phyloP scores from a whole-genome alignment of 2,888 invertebrate species.

The Hartigia nigra region DNA sequence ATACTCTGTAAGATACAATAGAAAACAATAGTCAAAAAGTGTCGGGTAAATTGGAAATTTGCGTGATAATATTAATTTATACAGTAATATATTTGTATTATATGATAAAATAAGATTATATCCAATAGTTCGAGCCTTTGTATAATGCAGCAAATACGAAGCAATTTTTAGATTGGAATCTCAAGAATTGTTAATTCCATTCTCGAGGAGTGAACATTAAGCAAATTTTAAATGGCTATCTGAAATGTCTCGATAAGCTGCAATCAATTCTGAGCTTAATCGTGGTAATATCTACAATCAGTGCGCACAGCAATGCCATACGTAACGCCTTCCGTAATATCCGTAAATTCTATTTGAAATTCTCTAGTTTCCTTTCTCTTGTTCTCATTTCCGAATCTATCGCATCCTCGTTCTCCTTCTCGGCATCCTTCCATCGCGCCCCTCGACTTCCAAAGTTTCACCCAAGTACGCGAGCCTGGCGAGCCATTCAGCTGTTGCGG shows the following conservation, averaged over 20 bases:
- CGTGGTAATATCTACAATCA: slow-evolving; percentile 29
- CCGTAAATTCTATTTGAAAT: slow-evolving; percentile 27
- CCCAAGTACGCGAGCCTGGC: slow-evolving; percentile 28
- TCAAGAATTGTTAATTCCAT: neutral
- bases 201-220: neutral
- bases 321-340: slow-evolving; percentile 4
- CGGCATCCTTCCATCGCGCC: slow-evolving; percentile 8
- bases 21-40: neutral
- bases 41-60: neutral
- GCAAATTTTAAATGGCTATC: slow-evolving; percentile 1
- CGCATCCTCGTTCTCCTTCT: slow-evolving; percentile 16
- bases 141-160: neutral
- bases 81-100: neutral
- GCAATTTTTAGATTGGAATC: neutral
- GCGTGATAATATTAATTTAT: neutral
- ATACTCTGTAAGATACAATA: slow-evolving; percentile 67
- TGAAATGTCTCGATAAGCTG: neutral
- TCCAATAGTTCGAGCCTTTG: neutral
- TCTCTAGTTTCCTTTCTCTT: neutral
- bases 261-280: slow-evolving; percentile 18
- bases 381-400: slow-evolving; percentile 19
- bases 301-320: neutral
- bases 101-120: neutral
- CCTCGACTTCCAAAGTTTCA: slow-evolving; percentile 41
- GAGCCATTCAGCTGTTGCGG: slow-evolving; percentile 60